phyloP scores from a whole-genome alignment of 2,797 vertebrate genomes.

The Manis pentadactyla region DNA sequence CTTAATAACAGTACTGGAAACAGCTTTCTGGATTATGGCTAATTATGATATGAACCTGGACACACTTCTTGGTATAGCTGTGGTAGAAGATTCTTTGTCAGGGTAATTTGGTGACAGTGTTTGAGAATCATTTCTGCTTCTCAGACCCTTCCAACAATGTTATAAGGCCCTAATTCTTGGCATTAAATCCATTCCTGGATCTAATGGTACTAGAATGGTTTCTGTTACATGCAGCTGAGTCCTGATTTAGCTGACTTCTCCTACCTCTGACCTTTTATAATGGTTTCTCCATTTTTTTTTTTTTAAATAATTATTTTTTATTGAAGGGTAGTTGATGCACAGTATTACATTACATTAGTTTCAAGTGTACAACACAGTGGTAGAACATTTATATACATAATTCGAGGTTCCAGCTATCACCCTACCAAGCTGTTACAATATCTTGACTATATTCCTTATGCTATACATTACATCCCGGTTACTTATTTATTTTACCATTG shows the following conservation, averaged over 20 bases:
- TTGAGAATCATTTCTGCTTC: background rate
- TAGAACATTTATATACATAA: too few relatives aligned
- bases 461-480: too few relatives aligned
- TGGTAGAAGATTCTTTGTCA: background rate
- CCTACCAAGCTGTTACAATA: too few relatives aligned
- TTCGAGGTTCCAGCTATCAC: too few relatives aligned
- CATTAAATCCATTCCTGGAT: background rate
- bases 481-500: too few relatives aligned
- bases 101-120: background rate
- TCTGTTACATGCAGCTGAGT: background rate
- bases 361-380: too few relatives aligned
- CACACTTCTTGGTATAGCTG: background rate
- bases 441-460: too few relatives aligned
- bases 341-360: too few relatives aligned
- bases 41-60: background rate
- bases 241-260: background rate
- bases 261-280: background rate
- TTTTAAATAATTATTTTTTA: too few relatives aligned
- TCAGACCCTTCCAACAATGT: background rate
- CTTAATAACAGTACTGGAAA: background rate
- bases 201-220: background rate
- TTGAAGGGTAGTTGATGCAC: too few relatives aligned
- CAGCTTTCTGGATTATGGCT: background rate
- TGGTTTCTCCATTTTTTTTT: background rate
- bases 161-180: background rate